Percentiles rank a stretch among this genome's conserved stretches.
These are phyloP conservation scores for Alauda arvensis DNA, from an alignment of 2,797 vertebrate species.

Conservation along the genomic window DNA sequence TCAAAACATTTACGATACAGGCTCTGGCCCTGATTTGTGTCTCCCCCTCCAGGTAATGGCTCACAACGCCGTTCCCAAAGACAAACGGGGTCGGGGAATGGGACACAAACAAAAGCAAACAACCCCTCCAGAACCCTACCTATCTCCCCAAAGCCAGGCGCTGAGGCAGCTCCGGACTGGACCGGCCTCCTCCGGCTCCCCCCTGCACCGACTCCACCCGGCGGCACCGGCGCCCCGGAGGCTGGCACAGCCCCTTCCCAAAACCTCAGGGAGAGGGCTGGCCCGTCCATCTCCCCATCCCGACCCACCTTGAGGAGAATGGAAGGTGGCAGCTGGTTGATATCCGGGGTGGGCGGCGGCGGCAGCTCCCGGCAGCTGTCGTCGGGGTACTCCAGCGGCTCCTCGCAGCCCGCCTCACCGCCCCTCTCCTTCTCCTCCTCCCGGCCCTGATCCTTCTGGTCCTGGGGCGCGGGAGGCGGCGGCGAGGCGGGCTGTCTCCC, in stretches of 20 bases:
- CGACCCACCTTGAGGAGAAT: slow-evolving; percentile 92
- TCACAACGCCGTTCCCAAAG: fast-evolving
- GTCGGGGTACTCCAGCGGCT: slow-evolving; percentile 68
- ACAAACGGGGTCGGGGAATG: neutral
- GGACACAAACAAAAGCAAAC: neutral
- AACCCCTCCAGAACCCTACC: fast-evolving
- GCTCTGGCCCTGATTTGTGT: too few species aligned
- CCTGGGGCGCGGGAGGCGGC: slow-evolving; percentile 63
- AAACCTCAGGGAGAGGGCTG: neutral
- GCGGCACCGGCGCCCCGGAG: fast-evolving
- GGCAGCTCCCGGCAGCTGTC: slow-evolving; percentile 73
- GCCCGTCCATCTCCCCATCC: neutral
- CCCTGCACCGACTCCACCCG: too few species aligned
- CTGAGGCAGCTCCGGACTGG: neutral
- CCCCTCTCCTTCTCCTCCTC: slow-evolving; percentile 53
- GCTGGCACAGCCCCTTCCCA: neutral
- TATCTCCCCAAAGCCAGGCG: neutral
- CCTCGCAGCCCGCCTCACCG: slow-evolving; percentile 72
- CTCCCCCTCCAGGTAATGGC: neutral
- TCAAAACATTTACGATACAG: neutral
- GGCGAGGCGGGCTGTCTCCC: slow-evolving; percentile 58
- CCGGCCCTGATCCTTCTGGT: slow-evolving; percentile 15
- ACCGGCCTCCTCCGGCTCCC: neutral
- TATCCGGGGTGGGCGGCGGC: slow-evolving; percentile 77
- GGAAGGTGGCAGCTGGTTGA: slow-evolving; percentile 94